Base-by-base conservation (phyloP, 2,797 vertebrate species). In the Acanthurus leucopareius region DNA sequence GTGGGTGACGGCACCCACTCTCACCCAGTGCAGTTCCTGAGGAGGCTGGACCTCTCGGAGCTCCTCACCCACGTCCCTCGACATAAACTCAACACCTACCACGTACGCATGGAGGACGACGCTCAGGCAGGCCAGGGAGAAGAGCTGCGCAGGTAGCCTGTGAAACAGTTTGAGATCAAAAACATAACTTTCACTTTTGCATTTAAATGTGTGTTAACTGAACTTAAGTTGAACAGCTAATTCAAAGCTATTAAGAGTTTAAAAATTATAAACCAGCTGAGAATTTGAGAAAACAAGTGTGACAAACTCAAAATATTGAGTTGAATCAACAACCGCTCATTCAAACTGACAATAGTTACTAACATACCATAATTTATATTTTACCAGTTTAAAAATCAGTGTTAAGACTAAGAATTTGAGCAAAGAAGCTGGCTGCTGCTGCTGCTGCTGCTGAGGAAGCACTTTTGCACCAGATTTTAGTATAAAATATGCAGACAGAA, bases 51-150 rank as follows among this genome's bases (percentile, higher is more conserved):
- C 95, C 97, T 99, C 10, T 98, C 98, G 0, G 98, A 99, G 94
- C 96, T 99, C 75, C 96, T 99, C 65, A 93, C 97, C 20, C 98
- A 99, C 91, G 94, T 99, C 88, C 98, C 98, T 14, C 95, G 98
- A 74, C 98, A 99, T 74, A 99, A 99, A 88, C 89, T 99, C 88
- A 99, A 99, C 96, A 99, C 98, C 73, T 99, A 99, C 92, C 98
- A 99, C 0, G 98, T 99, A 67, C 96, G 98, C 65, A 99, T 99
- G 98, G 98, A 99, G 94, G 98, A 99, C 0, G 98, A 99, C 9
- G 97, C 98, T 69, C 98, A 99, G 82, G 96, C 97, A 10, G 98
- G 98, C 75, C 98, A 99, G 95, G 98, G 98, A 62, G 98, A 99
- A 91, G 98, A 99, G 85, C 96, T 99, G 56, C 96, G 98, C 84